Percentiles rank a stretch among this genome's conserved stretches.
These are phyloP conservation scores for Zootoca vivipara DNA, from an alignment of 2,113 vertebrate genomes.

Conservation along the genomic window DNA sequence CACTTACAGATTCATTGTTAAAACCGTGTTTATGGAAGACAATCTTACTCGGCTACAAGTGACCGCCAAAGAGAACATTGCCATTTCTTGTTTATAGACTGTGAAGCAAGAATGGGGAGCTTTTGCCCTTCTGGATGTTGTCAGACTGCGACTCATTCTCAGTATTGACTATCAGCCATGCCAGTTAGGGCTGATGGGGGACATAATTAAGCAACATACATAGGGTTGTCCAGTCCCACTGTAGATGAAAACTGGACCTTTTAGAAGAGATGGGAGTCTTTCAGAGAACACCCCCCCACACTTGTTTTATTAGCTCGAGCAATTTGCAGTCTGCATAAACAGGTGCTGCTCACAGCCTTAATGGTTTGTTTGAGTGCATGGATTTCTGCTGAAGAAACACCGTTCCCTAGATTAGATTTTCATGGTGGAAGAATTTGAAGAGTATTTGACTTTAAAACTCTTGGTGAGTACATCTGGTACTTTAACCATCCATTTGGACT, in stretches of 20 bases:
- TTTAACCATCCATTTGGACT: constrained; percentile 7
- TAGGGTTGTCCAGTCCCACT: too few species aligned
- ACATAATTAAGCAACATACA: too few species aligned
- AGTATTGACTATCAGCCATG: too few species aligned
- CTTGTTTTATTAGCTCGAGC: not conserved
- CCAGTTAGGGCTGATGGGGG: too few species aligned
- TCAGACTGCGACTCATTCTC: too few species aligned
- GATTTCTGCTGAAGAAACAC: not conserved
- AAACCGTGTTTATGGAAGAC: too few species aligned
- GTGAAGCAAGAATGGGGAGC: too few species aligned
- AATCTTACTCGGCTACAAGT: too few species aligned
- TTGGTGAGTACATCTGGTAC: constrained; percentile 20
- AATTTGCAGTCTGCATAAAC: not conserved
- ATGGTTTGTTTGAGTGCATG: not conserved
- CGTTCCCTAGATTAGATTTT: constrained; percentile 1
- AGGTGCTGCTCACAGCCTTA: not conserved
- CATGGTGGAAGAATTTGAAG: constrained; percentile 1
- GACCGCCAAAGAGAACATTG: too few species aligned
- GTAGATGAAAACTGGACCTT: not conserved
- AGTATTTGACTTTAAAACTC: constrained; percentile 5
- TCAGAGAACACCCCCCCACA: not conserved
- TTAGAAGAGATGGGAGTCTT: not conserved
- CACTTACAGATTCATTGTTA: too few species aligned
- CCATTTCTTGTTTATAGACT: not conserved
- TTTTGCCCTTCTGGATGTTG: too few species aligned